Conservation (phyloP, 2,797 vertebrate genomes). For the Karalla daura region DNA sequence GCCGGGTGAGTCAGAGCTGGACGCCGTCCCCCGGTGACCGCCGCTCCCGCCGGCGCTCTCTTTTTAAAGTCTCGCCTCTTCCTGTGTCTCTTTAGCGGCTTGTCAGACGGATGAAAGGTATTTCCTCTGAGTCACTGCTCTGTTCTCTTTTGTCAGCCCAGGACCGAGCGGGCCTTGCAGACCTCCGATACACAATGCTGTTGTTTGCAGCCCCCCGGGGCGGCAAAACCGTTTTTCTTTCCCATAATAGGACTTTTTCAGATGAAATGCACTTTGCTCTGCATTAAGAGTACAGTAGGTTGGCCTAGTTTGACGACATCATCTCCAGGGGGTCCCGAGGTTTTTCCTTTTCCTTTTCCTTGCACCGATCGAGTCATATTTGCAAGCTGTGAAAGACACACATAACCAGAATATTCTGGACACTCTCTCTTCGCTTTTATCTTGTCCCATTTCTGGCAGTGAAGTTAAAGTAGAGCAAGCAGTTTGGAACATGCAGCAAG, state of each 20-base stretch:
- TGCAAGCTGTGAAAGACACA: slow-evolving; percentile 53
- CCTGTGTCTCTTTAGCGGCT: slow-evolving; percentile 66
- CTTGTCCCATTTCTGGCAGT: slow-evolving; percentile 56
- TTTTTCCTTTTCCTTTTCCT: neutral
- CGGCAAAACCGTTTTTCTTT: slow-evolving; percentile 37
- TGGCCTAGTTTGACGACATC: slow-evolving; percentile 64
- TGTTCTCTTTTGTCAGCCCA: slow-evolving; percentile 53
- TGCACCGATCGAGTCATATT: slow-evolving; percentile 23
- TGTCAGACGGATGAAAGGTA: slow-evolving; percentile 74
- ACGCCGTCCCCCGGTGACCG: slow-evolving; percentile 24
- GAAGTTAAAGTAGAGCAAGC: slow-evolving; percentile 54
- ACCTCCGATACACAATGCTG: slow-evolving; percentile 55
- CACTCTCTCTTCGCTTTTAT: slow-evolving; percentile 29
- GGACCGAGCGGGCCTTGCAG: slow-evolving; percentile 41
- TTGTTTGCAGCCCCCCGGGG: slow-evolving; percentile 20
- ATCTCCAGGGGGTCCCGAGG: slow-evolving; percentile 46
- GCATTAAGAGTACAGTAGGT: slow-evolving; percentile 47
- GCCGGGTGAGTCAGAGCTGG: slow-evolving; percentile 51
- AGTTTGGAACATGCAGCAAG: neutral
- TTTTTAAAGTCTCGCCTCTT: slow-evolving; percentile 61
- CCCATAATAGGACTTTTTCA: slow-evolving; percentile 53
- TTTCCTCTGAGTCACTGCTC: slow-evolving; percentile 81
- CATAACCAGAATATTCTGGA: slow-evolving; percentile 37
- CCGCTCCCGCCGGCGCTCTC: slow-evolving; percentile 44
- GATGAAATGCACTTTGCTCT: slow-evolving; percentile 49